Evolutionary conservation across 2,888 invertebrate genomes (phyloP), one percentile per base, ranked within the genome.

Genomic region (Sesia apiformis): DNA sequence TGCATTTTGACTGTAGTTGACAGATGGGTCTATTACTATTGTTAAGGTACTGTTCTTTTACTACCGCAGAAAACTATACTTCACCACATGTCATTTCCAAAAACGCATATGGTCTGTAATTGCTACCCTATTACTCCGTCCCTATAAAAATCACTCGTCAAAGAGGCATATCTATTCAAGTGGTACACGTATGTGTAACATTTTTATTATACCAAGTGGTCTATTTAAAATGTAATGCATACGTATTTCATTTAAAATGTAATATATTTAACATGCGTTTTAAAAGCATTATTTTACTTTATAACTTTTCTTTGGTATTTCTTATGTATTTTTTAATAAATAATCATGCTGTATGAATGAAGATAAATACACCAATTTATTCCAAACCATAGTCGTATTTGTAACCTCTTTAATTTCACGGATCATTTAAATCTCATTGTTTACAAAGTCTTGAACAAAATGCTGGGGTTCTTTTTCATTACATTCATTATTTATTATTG

Each of bases 61-160:
- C 23, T 23, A 23, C 41, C 23, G 40, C 49, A 23, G 39, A 61
- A 73, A 74, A 65, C 58, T 59, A 61, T 67, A 64, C 72, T 76
- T 63, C 55, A 69, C 69, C 80, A 80, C 72, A 83, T 82, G 81
- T 65, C 69, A 62, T 63, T 62, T 55, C 52, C 46, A 50, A 56
- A 52, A 53, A 61, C 70, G 65, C 81, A 80, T 80, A 78, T 80
- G 81, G 70, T 69, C 60, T 59, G 65, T 70, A 70, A 72, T 75
- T 66, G 59, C 59, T 60, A 38, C 62, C 57, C 67, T 69, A 69
- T 73, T 69, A 70, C 72, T 63, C 61, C 56, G 58, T 67, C 70
- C 73, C 70, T 61, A 57, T 63, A 63, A 63, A 63, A 62, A 23
- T 23, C 23, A 23, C 23, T 23, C 23, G 2, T 23, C 23, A 23